Evolutionary conservation across 1,140 invertebrate species (phyloP).

Genomic region (Drosophila miranda): DNA sequence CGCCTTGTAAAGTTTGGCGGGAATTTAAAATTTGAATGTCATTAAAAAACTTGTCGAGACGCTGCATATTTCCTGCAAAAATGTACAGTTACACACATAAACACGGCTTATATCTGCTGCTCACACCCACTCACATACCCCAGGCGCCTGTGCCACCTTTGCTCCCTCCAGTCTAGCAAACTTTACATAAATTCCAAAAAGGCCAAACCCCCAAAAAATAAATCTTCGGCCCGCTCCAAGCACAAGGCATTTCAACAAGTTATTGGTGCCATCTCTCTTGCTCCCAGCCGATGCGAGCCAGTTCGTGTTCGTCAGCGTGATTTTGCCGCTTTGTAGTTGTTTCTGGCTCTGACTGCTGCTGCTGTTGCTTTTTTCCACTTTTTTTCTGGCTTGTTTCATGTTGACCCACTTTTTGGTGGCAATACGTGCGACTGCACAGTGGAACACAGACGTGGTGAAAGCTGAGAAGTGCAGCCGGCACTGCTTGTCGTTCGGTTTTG

Average conservation of each 20-base stretch:
- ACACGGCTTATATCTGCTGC: no score
- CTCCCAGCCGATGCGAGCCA: slow-evolving; percentile 47
- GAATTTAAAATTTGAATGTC: no score
- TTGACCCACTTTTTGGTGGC: slow-evolving; percentile 73
- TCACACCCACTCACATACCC: slow-evolving; percentile 12
- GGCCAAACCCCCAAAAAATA: slow-evolving; percentile 49
- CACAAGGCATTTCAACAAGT: slow-evolving; percentile 40
- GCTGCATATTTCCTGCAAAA: no score
- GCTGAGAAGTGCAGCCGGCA: slow-evolving; percentile 8
- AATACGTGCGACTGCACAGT: slow-evolving; percentile 69
- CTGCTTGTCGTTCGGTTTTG: slow-evolving; percentile 1
- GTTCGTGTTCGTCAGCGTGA: slow-evolving; percentile 60
- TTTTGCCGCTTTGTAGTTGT: slow-evolving; percentile 40
- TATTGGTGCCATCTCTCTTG: slow-evolving; percentile 31
- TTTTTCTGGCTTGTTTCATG: slow-evolving; percentile 75
- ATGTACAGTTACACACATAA: slow-evolving; percentile 4
- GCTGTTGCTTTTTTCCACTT: slow-evolving; percentile 50
- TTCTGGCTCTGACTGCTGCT: slow-evolving; percentile 19
- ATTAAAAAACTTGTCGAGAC: no score
- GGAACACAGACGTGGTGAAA: slow-evolving; percentile 41
- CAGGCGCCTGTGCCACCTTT: slow-evolving; percentile 7
- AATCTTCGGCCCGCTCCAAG: slow-evolving; percentile 36
- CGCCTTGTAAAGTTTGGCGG: no score
- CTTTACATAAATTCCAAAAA: slow-evolving; percentile 55
- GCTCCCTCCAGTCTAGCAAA: slow-evolving; percentile 17